These are phyloP conservation scores for Enteromius viviparus DNA, from an alignment of 2,797 vertebrate genomes.

Conservation along the genomic window DNA sequence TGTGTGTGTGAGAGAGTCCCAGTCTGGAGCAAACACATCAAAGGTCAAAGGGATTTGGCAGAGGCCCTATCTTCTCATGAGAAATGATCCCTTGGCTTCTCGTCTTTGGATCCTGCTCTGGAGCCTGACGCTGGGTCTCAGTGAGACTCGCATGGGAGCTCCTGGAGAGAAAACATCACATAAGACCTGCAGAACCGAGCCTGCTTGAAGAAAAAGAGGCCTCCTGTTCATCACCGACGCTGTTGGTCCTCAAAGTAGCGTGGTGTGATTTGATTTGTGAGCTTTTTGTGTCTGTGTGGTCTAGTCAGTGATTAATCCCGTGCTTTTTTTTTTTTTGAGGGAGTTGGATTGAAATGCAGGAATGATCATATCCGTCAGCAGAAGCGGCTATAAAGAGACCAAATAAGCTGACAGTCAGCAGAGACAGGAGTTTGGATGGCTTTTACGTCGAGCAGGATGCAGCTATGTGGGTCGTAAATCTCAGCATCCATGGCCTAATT, in stretches of 20 bases:
- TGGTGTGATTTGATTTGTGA: conserved; percentile 51
- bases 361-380: conserved; percentile 35
- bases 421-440: conserved; percentile 37
- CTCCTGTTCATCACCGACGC: not conserved
- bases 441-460: conserved; percentile 11
- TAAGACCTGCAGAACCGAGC: conserved; percentile 30
- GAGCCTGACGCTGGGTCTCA: not conserved
- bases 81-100: conserved; percentile 18
- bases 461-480: conserved; percentile 53
- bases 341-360: conserved; percentile 37
- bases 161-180: conserved; percentile 40
- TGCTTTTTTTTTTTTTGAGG: conserved; percentile 21
- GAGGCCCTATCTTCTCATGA: conserved; percentile 37
- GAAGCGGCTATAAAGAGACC: conserved; percentile 24
- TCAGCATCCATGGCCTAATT: conserved; percentile 66
- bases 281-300: conserved; percentile 49
- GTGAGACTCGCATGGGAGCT: conserved; percentile 11
- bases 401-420: conserved; percentile 35
- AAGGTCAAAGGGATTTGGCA: conserved; percentile 39
- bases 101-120: not conserved
- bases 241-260: conserved; percentile 11
- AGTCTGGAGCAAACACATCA: conserved; percentile 15
- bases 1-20: not conserved
- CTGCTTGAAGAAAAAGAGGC: conserved; percentile 12
- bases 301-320: conserved; percentile 45